Base-by-base conservation (phyloP, 2,113 vertebrate species). In the Onychostruthus taczanowskii region DNA sequence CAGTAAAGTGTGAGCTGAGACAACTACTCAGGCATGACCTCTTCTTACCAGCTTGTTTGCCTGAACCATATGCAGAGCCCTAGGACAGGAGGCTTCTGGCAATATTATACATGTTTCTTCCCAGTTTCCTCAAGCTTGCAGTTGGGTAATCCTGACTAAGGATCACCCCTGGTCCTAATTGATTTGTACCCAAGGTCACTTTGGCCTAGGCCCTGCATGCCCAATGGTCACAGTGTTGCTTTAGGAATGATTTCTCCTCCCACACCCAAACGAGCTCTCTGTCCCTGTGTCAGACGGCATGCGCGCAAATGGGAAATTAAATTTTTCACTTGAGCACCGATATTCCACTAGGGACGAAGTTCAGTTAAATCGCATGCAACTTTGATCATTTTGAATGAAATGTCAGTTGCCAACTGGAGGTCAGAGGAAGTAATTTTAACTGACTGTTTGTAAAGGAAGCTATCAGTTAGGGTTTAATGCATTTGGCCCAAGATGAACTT, bases 371-470 rank as follows among this genome's bases (percentile, higher is more conserved):
- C 53, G 93, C 70, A 56, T 2, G 2, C 39, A 83, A 87, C 84
- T 92, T 68, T 90, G 94, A 84, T 91, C 10, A 39, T 89, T 96
- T 87, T 10, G 2, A 75, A 75, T 68, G 37, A 89, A 94, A 77
- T 28, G 27, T 74, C 61, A 67, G 58, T 70, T 87, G 75, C 56
- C 77, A 90, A 72, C 44, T 78, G 77, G 68, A 91, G 85, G 78
- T 91, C 91, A 95, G 92, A 93, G 87, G 87, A 96, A 93, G 92
- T 82, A 1, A 84, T 88, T 94, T 92, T 84, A 93, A 78, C 46
- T 63, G 75, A 74, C 49, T 53, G 41, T 31, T 94, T 89, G 68
- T 73, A 95, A 89, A 86, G 84, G 94, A 97, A 96, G 72, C n/a
- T 59, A 81, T 92, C 93, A 74, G 62, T 86, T 94, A 93, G 30